phyloP scores from a whole-genome alignment of 2,113 vertebrate genomes.

The Mohoua ochrocephala region DNA sequence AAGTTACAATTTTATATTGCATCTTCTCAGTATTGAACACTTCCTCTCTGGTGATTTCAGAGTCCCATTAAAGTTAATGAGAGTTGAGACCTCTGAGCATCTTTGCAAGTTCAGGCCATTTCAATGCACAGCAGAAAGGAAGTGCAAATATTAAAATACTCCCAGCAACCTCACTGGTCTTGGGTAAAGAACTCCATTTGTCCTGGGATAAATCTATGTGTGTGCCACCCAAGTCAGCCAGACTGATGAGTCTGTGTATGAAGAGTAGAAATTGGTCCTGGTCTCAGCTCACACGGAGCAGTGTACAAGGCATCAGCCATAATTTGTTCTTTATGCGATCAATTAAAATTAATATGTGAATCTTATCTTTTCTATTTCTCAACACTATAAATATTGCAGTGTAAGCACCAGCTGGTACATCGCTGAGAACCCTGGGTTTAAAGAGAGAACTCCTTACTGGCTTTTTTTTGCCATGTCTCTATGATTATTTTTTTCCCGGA shows the following conservation, averaged over 20 bases:
- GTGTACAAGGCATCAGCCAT: background rate
- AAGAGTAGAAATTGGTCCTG: background rate
- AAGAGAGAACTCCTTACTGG: background rate
- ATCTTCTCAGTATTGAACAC: conserved; percentile 45
- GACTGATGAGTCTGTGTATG: background rate
- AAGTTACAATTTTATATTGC: conserved; percentile 33
- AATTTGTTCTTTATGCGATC: background rate
- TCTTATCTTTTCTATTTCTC: background rate
- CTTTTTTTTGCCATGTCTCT: background rate
- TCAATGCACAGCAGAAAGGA: conserved; percentile 9
- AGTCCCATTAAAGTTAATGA: conserved; percentile 63
- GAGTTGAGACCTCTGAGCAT: conserved; percentile 55
- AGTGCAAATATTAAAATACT: conserved; percentile 33
- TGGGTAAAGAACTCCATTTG: background rate
- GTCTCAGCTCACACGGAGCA: background rate
- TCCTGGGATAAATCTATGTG: background rate
- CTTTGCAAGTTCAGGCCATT: conserved; percentile 53
- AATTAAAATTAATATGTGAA: background rate
- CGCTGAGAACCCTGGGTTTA: background rate
- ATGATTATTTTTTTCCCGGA: background rate
- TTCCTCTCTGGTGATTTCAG: conserved; percentile 51
- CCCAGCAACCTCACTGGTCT: background rate
- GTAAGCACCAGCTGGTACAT: background rate
- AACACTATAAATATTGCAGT: background rate
- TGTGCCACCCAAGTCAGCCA: background rate